Evolutionary conservation across 1,140 invertebrate genomes (phyloP), one percentile per base, ranked within the genome.

Genomic region (Nylanderia fulva): DNA sequence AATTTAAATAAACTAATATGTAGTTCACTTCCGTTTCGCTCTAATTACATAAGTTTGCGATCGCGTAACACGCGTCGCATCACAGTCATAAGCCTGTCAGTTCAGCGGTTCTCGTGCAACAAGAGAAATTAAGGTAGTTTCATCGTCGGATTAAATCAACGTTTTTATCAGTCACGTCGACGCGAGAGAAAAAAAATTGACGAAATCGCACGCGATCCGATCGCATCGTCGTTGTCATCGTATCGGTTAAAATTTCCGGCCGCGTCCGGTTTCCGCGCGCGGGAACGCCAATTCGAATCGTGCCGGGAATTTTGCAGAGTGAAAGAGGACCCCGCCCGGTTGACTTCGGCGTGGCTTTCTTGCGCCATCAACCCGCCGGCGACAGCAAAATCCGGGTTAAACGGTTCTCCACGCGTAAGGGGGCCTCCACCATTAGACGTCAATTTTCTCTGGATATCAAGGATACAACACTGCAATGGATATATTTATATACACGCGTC

Each of bases 351-450:
- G 54, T 60, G 68, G 33, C 54, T 68, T 33, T 56, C 66, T 39
- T 56, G 45, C 48, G 2, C 2, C 45, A 21, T 33, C 36, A 80
- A 71, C 33, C 64, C 77, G 18, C 52, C 36, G 66, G 66, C 66
- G 27, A 72, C 18, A 24, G 15, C 66, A 18, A 77, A 77, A 89
- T 89, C 84, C 85, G 42, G 88, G 88, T 89, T 86, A 89, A 89
- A 89, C 64, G 86, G 52, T 72, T 77, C 48, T 36, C 58, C 64
- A 61, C 72, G 64, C 72, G 64, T 74, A 72, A 76, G 84, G 74
- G 36, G 52, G 24, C 3, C 13, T n/a, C n/a, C 36, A 68, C 71
- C 77, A 80, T 88, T 85, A 76, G 56, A 54, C 58, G 39, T 56
- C 60, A 85, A 85, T 85, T 74, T 80, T 42, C 74, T 58, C 63